phyloP scores from a whole-genome alignment of 1,140 invertebrate species.

The Zaprionus gabonicus region DNA sequence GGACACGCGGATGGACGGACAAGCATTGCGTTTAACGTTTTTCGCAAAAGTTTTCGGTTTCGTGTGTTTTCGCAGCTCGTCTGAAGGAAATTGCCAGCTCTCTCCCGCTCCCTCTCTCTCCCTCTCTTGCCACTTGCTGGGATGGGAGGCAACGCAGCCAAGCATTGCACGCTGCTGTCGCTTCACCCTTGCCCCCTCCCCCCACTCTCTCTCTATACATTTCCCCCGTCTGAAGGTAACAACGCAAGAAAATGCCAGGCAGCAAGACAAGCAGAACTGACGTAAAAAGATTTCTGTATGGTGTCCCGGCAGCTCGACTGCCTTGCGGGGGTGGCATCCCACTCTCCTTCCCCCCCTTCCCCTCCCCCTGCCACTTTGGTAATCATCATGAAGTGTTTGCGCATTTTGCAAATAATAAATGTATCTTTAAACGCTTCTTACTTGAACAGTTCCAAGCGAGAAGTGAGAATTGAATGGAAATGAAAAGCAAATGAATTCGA shows the following conservation, averaged over 20 bases:
- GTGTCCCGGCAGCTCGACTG: slow-evolving; percentile 18
- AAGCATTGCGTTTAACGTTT: slow-evolving; percentile 77
- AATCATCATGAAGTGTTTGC: slow-evolving; percentile 60
- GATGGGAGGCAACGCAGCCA: slow-evolving; percentile 50
- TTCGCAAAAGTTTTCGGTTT: slow-evolving; percentile 79
- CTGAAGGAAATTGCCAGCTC: slow-evolving; percentile 63
- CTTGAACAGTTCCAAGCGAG: slow-evolving; percentile 33
- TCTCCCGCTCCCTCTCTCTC: background rate
- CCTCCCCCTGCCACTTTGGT: slow-evolving; percentile 3
- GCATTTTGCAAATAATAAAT: slow-evolving; percentile 56
- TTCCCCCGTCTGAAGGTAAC: slow-evolving; percentile 64
- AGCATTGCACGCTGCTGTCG: slow-evolving; percentile 67
- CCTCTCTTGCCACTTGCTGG: background rate
- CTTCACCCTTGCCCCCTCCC: background rate
- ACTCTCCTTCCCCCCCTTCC: background rate
- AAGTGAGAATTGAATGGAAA: slow-evolving; percentile 24
- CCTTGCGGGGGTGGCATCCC: slow-evolving; percentile 5
- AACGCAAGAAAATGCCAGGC: slow-evolving; percentile 83
- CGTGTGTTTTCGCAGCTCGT: slow-evolving; percentile 55
- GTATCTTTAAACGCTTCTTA: slow-evolving; percentile 48
- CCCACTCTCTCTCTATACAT: background rate
- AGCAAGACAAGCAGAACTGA: slow-evolving; percentile 84
- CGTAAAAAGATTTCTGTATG: slow-evolving; percentile 79
- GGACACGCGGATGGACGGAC: background rate
- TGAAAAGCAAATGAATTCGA: slow-evolving; percentile 9